Percentiles rank a stretch among this genome's conserved stretches.
phyloP scores from a whole-genome alignment of 2,888 invertebrate genomes.

The Cylindroiulus punctatus region DNA sequence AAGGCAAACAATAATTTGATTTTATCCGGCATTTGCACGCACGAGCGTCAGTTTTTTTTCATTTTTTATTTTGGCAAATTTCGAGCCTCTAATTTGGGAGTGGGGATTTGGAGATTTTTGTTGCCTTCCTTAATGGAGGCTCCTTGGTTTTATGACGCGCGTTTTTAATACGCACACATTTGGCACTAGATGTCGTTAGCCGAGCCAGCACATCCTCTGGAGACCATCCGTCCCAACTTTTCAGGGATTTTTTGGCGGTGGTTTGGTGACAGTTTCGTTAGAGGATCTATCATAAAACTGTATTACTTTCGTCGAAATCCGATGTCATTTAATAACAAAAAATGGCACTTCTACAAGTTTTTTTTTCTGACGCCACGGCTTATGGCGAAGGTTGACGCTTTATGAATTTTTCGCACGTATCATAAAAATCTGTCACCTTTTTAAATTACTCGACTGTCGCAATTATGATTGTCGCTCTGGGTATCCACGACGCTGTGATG shows the following conservation, averaged over 20 bases:
- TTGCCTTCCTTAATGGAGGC: background rate
- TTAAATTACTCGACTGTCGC: constrained; percentile 22
- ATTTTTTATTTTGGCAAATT: background rate
- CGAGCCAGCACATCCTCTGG: background rate
- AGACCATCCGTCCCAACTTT: background rate
- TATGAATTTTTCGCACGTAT: constrained; percentile 24
- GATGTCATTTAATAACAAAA: constrained; percentile 37
- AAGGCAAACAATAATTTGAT: too few species aligned
- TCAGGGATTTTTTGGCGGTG: background rate
- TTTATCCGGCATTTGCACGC: background rate
- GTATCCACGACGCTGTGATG: background rate
- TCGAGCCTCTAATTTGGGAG: background rate
- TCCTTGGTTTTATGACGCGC: background rate
- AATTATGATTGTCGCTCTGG: constrained; percentile 42
- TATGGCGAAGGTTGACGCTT: background rate
- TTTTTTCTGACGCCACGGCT: background rate
- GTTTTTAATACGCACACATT: background rate
- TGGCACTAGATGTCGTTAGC: background rate
- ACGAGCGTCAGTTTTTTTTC: background rate
- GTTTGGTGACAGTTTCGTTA: background rate
- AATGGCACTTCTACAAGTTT: constrained; percentile 2
- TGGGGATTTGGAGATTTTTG: background rate
- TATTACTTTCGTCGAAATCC: constrained; percentile 20
- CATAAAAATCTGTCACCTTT: constrained; percentile 40
- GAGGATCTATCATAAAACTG: constrained; percentile 20